These are phyloP conservation scores for Megastigmus dorsalis DNA, from an alignment of 2,888 invertebrate species.

Conservation along the genomic window DNA sequence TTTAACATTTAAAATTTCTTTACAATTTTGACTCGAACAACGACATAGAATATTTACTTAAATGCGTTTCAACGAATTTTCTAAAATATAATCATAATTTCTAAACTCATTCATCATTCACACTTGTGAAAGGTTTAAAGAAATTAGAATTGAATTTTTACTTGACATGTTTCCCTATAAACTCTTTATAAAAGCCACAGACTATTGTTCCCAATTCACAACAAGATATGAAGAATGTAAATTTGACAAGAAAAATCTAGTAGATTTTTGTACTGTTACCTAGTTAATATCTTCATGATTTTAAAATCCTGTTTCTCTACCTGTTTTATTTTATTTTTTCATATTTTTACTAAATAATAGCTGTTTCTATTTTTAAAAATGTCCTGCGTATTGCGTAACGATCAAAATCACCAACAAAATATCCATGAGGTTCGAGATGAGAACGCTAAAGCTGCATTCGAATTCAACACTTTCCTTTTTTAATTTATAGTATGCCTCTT, in stretches of 20 bases:
- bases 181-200: conserved; percentile 5
- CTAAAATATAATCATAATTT: conserved; percentile 30
- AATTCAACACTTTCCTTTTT: conserved; percentile 7
- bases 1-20: conserved; percentile 34
- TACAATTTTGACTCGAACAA: conserved; percentile 43
- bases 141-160: conserved; percentile 20
- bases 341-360: too few relatives aligned
- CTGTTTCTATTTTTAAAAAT: neutral
- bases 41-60: conserved; percentile 29
- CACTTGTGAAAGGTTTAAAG: conserved; percentile 29
- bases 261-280: conserved; percentile 17
- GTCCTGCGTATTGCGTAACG: conserved; percentile 4
- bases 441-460: conserved; percentile 22
- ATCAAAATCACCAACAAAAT: conserved; percentile 23
- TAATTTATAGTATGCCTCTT: conserved; percentile 32
- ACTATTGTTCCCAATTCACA: conserved; percentile 33
- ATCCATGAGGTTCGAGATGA: conserved; percentile 13
- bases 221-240: conserved; percentile 11
- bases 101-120: conserved; percentile 1
- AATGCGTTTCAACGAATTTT: conserved; percentile 35
- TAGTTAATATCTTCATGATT: conserved; percentile 19
- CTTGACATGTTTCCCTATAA: conserved; percentile 13
- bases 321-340: too few relatives aligned
- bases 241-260: conserved; percentile 16
- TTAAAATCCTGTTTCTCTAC: conserved; percentile 15